Evolutionary conservation across 2,113 vertebrate species (phyloP), one percentile per base, ranked within the genome.

Genomic region (Eubucco bourcierii): DNA sequence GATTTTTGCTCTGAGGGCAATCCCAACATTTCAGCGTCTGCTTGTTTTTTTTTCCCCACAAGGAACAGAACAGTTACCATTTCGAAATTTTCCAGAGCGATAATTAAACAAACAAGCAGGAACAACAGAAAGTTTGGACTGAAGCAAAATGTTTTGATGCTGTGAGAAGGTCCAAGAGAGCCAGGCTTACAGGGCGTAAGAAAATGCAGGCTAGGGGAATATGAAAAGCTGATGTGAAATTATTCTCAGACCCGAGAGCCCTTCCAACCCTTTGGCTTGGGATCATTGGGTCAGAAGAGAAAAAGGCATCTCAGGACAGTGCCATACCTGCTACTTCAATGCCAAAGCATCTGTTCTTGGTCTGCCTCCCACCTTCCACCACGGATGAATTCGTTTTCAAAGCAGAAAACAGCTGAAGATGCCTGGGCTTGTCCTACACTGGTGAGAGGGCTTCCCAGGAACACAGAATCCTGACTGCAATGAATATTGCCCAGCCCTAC

Each of bases 71-170:
- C 23, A 67, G 64, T 88, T 78, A 31, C 44, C 0, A 0, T 96
- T 96, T 88, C 2, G 41, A 95, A 94, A 91, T 88, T 95, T 96
- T 96, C 90, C 92, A 90, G 64, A 93, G 27, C 0, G 20, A 53
- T 77, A 93, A 94, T 94, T 90, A 83, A 88, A 74, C 84, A 95
- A 94, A 93, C 80, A 93, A 95, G 92, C 91, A 93, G 87, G 33
- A 85, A 90, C 75, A 86, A 90, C 56, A 93, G 84, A 95, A 89
- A 90, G 80, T 77, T 85, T 88, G 72, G 82, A 55, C 29, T 29
- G 61, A 65, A 94, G 53, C 14, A 86, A 90, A 88, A 75, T 47
- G 7, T 93, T 94, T 86, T 78, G 77, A 72, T 93, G 92, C 44
- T 0, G 4, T 87, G 88, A 94, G 79, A 91, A 77, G 79, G 19